phyloP scores from a whole-genome alignment of 1,140 invertebrate genomes.

The Aleiodes sp. region DNA sequence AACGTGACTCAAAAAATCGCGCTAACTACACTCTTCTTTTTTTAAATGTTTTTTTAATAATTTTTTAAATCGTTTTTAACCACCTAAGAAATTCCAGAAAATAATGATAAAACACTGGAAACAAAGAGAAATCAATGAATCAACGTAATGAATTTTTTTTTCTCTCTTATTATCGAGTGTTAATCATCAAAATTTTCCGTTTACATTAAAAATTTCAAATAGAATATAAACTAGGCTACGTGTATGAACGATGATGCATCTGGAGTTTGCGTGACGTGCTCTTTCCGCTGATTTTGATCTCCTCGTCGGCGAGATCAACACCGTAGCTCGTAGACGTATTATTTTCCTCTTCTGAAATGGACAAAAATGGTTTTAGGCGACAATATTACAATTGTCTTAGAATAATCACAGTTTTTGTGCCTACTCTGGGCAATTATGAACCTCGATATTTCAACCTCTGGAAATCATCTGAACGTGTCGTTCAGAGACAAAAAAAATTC shows the following conservation, averaged over 20 bases:
- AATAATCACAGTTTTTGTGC: too few relatives aligned
- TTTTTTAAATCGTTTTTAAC: not conserved
- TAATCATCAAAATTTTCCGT: not conserved
- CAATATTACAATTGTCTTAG: too few relatives aligned
- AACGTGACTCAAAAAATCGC: slow-evolving; percentile 10
- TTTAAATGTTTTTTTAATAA: too few relatives aligned
- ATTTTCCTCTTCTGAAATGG: slow-evolving; percentile 55
- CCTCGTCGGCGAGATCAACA: slow-evolving; percentile 55
- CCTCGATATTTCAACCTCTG: too few relatives aligned
- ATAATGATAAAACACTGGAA: not conserved
- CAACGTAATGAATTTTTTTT: not conserved
- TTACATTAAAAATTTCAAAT: not conserved
- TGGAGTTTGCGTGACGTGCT: slow-evolving; percentile 46
- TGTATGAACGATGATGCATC: slow-evolving; percentile 50
- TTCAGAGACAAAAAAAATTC: too few relatives aligned
- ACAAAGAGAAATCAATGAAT: not conserved
- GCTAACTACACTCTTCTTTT: not conserved
- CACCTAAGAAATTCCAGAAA: not conserved
- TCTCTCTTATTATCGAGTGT: not conserved
- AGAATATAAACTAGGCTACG: slow-evolving; percentile 43
- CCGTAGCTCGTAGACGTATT: slow-evolving; percentile 57
- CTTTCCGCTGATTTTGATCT: slow-evolving; percentile 43
- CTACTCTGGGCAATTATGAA: too few relatives aligned
- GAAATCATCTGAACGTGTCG: too few relatives aligned
- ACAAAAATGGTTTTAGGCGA: not conserved